These are phyloP conservation scores for Pristiophorus japonicus DNA, from an alignment of 2,113 vertebrate species.

Conservation along the genomic window DNA sequence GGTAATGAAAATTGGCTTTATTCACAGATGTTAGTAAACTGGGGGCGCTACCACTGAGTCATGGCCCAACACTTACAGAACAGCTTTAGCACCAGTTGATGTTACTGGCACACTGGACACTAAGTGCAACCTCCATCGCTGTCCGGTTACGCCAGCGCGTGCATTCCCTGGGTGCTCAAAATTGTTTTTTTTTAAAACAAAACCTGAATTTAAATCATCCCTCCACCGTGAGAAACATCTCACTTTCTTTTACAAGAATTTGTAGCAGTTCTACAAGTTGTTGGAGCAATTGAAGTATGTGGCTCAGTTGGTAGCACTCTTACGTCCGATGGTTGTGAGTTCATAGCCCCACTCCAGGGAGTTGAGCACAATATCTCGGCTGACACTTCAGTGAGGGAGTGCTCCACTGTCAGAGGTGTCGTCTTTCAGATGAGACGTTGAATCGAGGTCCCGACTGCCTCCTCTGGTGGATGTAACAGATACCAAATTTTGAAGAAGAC, in stretches of 20 bases:
- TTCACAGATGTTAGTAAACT: not conserved
- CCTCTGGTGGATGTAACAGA: not conserved
- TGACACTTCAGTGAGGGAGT: not conserved
- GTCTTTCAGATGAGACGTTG: not conserved
- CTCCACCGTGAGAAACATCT: not conserved
- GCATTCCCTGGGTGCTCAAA: not conserved
- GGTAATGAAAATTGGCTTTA: not conserved
- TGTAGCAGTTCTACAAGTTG: not conserved
- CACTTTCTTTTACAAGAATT: not conserved
- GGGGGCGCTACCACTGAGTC: not conserved
- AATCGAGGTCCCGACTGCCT: not conserved
- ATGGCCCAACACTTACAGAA: not conserved
- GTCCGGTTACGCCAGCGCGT: not conserved
- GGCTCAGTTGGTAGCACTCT: not conserved
- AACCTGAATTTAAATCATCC: not conserved
- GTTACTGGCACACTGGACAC: not conserved
- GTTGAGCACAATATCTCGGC: not conserved
- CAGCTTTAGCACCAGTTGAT: not conserved
- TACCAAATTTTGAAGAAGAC: not conserved
- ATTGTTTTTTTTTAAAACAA: no score
- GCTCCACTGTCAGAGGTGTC: not conserved
- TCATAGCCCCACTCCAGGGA: not conserved
- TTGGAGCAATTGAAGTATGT: not conserved
- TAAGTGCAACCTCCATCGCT: no score
- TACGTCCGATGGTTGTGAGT: not conserved